These are phyloP conservation scores for Solen grandis DNA, from an alignment of 1,140 invertebrate species.

Conservation along the genomic window DNA sequence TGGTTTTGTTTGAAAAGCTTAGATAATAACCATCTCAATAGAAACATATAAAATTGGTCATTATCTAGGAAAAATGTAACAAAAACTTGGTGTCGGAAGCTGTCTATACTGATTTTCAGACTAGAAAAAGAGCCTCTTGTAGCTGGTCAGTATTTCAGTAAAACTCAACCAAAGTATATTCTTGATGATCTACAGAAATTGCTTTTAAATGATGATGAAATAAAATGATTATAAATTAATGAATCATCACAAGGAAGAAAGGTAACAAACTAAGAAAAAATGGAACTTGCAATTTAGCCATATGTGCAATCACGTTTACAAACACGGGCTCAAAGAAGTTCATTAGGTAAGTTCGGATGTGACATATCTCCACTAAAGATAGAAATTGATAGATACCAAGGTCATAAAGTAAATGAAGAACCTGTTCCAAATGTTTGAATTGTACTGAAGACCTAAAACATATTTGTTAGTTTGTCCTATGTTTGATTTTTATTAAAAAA, in stretches of 20 bases:
- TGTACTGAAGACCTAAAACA: no score
- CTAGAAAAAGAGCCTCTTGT: no score
- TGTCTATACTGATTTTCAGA: no score
- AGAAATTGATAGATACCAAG: background rate
- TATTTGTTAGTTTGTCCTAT: no score
- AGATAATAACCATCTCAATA: background rate
- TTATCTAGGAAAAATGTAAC: no score
- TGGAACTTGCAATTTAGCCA: background rate
- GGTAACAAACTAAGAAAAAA: constrained; percentile 1
- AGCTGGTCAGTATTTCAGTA: background rate
- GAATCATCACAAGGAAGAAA: background rate
- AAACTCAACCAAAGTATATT: background rate
- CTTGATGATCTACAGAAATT: background rate
- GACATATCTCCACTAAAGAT: background rate
- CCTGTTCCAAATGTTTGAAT: no score
- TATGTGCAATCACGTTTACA: background rate
- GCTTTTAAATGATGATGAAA: background rate
- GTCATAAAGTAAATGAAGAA: no score
- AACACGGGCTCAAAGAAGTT: background rate
- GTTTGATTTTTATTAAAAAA: no score
- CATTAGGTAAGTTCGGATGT: background rate
- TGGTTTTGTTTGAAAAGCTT: background rate
- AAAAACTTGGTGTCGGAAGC: no score
- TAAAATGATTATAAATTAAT: background rate
- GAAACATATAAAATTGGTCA: constrained; percentile 19